Evolutionary conservation across 2,113 vertebrate genomes (phyloP), one percentile per base, ranked within the genome.

Genomic region (Tricholaema leucomelas): DNA sequence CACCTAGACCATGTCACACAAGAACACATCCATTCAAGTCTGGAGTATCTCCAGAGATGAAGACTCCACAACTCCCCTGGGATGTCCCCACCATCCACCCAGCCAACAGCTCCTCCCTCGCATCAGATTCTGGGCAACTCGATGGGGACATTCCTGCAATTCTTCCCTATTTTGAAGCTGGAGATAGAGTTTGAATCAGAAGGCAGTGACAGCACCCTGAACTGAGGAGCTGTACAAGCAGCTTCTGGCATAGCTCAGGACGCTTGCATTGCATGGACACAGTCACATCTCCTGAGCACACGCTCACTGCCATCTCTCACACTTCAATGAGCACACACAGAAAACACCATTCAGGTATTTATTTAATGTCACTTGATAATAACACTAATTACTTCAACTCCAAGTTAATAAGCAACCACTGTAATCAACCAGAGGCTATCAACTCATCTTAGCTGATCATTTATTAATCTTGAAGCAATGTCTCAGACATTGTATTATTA

Each of bases 181-280:
- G 40, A 70, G 60, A 10, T 5, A 12, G 12, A 20, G 38, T 27
- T 58, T 63, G 35, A 48, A 54, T 5, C 1, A 0, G 25, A 11
- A 11, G 15, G 11, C 28, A 9, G 60, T 0, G 4, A 59, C 80
- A 77, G 75, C 66, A 60, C 56, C 58, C 30, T 25, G 21, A 46
- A 9, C n/a, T 15, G 63, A 44, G 6, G 54, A 38, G 78, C 71
- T 81, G 25, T 2, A 38, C 28, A 9, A n/a, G n/a, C 33, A 14
- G 21, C 11, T 23, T 25, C 19, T 0, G 0, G 25, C 2, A 0
- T 64, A 60, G 48, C 27, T 25, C 11, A 0, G 48, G 44, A 17
- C 2, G 1, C 21, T 15, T 15, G 3, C 52, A 13, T 0, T 0
- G 2, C 3, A 31, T 0, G 1, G 71, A 24, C 15, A 31, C 0